These are phyloP conservation scores for Scaptomyza hsui DNA, from an alignment of 1,140 invertebrate species.

Conservation along the genomic window DNA sequence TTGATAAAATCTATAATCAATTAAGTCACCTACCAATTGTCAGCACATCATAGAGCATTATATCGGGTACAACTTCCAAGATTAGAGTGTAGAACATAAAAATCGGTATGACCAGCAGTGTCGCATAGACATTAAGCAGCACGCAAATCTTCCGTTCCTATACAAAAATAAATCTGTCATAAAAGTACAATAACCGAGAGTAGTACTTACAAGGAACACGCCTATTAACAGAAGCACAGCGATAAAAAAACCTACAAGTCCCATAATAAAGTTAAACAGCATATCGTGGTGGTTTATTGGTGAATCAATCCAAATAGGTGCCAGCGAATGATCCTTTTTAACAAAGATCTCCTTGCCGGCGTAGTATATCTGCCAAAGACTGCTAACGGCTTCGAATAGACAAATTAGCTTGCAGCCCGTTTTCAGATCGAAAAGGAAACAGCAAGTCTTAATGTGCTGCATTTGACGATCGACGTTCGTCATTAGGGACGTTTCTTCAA, in stretches of 20 bases:
- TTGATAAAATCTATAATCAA: neutral
- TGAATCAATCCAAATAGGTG: neutral
- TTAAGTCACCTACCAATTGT: conserved; percentile 10
- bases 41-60: neutral
- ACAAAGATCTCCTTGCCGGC: neutral
- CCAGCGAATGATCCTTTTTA: neutral
- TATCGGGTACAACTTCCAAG: neutral
- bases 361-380: conserved; percentile 16
- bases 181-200: neutral
- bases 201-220: conserved; percentile 34
- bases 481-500: neutral
- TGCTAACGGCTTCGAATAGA: conserved; percentile 17
- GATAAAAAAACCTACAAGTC: neutral
- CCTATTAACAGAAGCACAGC: conserved; percentile 23
- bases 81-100: conserved; percentile 17
- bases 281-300: neutral
- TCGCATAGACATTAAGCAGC: conserved; percentile 37
- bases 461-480: neutral
- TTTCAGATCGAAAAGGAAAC: conserved; percentile 34
- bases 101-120: neutral
- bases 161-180: neutral
- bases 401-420: conserved; percentile 57
- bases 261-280: neutral
- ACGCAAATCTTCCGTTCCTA: conserved; percentile 43
- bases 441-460: conserved; percentile 36